These are phyloP conservation scores for Nymphalis c-album DNA, from an alignment of 2,888 invertebrate species.

Conservation along the genomic window DNA sequence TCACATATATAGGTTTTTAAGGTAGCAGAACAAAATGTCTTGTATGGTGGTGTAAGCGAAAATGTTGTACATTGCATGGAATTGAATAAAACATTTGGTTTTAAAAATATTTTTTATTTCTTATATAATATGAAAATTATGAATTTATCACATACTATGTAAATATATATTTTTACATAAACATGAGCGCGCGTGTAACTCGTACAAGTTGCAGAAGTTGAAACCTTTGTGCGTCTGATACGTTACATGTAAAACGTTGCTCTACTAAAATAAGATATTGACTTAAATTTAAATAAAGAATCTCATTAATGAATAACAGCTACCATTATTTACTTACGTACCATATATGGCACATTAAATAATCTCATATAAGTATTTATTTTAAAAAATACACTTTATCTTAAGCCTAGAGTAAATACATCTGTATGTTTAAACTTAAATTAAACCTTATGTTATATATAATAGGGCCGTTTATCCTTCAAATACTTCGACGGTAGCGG, in stretches of 20 bases:
- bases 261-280: too few relatives aligned
- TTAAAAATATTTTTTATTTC: slow-evolving; percentile 41
- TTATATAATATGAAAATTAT: background rate
- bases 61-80: slow-evolving; percentile 62
- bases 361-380: slow-evolving; percentile 17
- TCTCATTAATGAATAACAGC: slow-evolving; percentile 6
- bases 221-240: background rate
- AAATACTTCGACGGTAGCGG: slow-evolving; percentile 82
- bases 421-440: slow-evolving; percentile 1
- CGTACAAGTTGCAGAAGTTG: background rate
- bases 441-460: background rate
- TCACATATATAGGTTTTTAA: slow-evolving; percentile 3
- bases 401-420: slow-evolving; percentile 21
- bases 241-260: too few relatives aligned
- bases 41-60: slow-evolving; percentile 51
- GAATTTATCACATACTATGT: slow-evolving; percentile 1
- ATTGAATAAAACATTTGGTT: slow-evolving; percentile 64
- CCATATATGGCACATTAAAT: slow-evolving; percentile 37
- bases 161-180: background rate
- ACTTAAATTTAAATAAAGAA: too few relatives aligned
- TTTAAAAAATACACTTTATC: slow-evolving; percentile 9
- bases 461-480: slow-evolving; percentile 53
- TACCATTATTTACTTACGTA: slow-evolving; percentile 5
- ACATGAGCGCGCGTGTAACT: background rate
- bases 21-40: slow-evolving; percentile 33